Evolutionary conservation across 2,888 invertebrate genomes (phyloP), one percentile per base, ranked within the genome.

Genomic region (Sphinx pinastri): DNA sequence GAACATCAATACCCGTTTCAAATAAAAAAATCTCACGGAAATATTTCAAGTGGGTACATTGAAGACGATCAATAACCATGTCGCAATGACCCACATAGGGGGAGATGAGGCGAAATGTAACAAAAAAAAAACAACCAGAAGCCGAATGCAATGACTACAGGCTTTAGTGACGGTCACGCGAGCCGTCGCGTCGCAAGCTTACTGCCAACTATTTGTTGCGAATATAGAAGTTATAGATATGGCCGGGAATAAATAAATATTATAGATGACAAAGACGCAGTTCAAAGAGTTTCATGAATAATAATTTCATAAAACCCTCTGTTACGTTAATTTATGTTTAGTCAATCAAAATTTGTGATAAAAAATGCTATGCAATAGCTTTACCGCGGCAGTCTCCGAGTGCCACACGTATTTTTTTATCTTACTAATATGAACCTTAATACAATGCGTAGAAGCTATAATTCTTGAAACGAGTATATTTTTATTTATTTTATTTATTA

Each of bases 111-210:
- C 77, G 76, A 81, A 81, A 74, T 74, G 74, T 74, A 77, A 77
- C 76, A 73, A 68, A 72, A 74, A 74, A 71, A 72, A 76, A 77
- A 76, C 73, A 74, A 74, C 71, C 76, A 78, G 79, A 74, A 77
- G 76, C 76, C 78, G 78, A 89, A 91, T 94, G 93, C 93, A 94
- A 90, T 91, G 93, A 93, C 91, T 93, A 82, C 88, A 86, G 82
- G 88, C 88, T 88, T 87, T 80, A 83, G 79, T 83, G 79, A 76
- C 75, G 80, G 92, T 90, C 93, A 94, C 93, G 94, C 94, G 91
- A 94, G 84, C 86, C 76, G 77, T 82, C 83, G 86, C 88, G 92
- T 88, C 90, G 90, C 87, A 88, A 89, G 92, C 90, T 90, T 86
- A 88, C 89, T 85, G 88, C 86, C 84, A 87, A 84, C 82, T 85